Conservation (phyloP, 2,113 vertebrate genomes). For the Aix galericulata region DNA sequence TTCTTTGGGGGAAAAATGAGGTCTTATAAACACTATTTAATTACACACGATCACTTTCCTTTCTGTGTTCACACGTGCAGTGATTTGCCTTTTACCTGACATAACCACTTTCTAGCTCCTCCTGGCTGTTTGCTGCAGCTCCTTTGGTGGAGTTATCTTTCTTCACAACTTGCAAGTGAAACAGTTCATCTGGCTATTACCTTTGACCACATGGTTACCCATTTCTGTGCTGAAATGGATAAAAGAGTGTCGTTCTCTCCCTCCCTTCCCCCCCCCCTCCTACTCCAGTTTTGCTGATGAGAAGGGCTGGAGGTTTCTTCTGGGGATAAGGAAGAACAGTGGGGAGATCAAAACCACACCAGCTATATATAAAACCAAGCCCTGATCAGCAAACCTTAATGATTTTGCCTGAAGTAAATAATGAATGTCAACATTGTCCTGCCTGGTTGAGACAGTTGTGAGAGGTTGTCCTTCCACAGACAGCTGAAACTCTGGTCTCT, state of each 20-base stretch:
- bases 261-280: no score
- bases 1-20: not conserved
- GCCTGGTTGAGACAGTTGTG: no score
- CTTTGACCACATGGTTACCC: not conserved
- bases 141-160: not conserved
- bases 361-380: not conserved
- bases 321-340: not conserved
- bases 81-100: not conserved
- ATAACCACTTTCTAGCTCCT: not conserved
- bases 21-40: not conserved
- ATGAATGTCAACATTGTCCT: not conserved
- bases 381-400: not conserved
- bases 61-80: not conserved
- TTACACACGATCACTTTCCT: not conserved
- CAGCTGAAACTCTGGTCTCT: not conserved
- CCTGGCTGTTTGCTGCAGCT: not conserved
- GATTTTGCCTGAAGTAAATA: not conserved
- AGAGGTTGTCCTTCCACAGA: not conserved
- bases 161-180: not conserved
- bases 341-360: not conserved
- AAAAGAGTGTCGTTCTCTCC: not conserved
- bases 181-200: not conserved
- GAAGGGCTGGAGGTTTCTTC: not conserved
- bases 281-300: not conserved
- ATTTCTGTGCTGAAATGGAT: not conserved